Base-by-base conservation (phyloP, 2,113 vertebrate genomes). In the Megaceryle torquata region DNA sequence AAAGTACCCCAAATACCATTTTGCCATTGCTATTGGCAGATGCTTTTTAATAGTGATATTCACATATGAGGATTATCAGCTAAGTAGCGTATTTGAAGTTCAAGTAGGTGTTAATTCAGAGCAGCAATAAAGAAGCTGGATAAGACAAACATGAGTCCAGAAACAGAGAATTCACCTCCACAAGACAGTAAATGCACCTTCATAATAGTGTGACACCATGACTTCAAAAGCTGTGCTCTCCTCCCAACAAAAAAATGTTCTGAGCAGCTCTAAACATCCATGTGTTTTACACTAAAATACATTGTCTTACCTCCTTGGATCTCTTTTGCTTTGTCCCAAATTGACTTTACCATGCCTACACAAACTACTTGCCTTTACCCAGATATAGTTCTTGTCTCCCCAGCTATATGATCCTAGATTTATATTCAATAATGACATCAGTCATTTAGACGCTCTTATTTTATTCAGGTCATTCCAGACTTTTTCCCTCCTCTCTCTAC, bases 381-480 rank as follows among this genome's bases (percentile, higher is more conserved):
- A 88, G 51, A 61, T 6, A 26, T 2, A 48, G 8, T 25, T 71
- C 68, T 81, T 57, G n/a, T 60, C 65, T 59, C n/a, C 48, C 10
- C 41, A 69, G 65, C 43, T 50, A 50, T 24, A 82, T 29, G 70
- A 59, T 28, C 53, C 65, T 11, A 79, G 46, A 88, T 70, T 93
- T 94, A 91, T 92, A 48, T 54, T 79, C 70, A 79, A 60, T 75
- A 92, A 79, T 69, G 80, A 76, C 53, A 93, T 15, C 37, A 86
- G 51, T 24, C 76, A 78, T 75, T 88, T 88, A 92, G 76, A 83
- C 92, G 88, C 86, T 91, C 61, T 88, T 93, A 57, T 78, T 93
- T 96, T 94, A 96, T 80, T 92, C 80, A 96, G 95, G 92, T 94
- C 93, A 95, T 92, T 96, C 67, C 80, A 96, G 91, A 92, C 63